Evolutionary conservation across 2,888 invertebrate genomes (phyloP), one percentile per base, ranked within the genome.

Genomic region (Tridacna gigas): DNA sequence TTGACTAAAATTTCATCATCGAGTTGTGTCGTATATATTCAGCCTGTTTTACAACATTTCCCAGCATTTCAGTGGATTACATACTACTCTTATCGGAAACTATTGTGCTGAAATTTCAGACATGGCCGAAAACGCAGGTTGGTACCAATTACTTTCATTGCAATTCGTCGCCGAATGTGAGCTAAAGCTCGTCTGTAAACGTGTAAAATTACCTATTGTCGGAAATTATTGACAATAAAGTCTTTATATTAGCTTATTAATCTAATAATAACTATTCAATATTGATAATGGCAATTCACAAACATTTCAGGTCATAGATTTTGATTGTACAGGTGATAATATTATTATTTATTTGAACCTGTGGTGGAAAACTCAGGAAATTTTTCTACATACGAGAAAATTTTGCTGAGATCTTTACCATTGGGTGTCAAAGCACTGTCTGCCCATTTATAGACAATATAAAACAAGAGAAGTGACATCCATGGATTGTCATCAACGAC

Each of bases 51-150:
- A n/a, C 11, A 1, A 12, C 22, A 56, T 63, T 75, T 63, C n/a
- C 28, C 75, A 75, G 61, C 20, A 75, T 75, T 65, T 75, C 47
- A 63, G 75, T 75, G 75, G 75, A 75, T 75, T 75, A 75, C 65
- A 26, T 45, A n/a, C 28, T 47, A 45, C 63, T 45, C 63, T 63
- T 18, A 63, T 75, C 63, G 18, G 45, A 13, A 37, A 25, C 4
- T 4, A 51, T 22, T 25, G 51, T 51, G 18, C 15, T 51, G 28
- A 51, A 48, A 51, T 71, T 71, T n/a, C 13, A 25, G 26, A 47
- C 51, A 71, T 71, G 71, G 51, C 71, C n/a, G 71, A 71, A 47
- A 26, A 22, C 25, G 51, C 71, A 51, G 71, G 71, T 71, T 71
- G 71, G 71, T 71, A 71, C 9, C 1, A 7, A 22, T 71, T 71